Base-by-base conservation (phyloP, 1,140 invertebrate species). In the Physella acuta region DNA sequence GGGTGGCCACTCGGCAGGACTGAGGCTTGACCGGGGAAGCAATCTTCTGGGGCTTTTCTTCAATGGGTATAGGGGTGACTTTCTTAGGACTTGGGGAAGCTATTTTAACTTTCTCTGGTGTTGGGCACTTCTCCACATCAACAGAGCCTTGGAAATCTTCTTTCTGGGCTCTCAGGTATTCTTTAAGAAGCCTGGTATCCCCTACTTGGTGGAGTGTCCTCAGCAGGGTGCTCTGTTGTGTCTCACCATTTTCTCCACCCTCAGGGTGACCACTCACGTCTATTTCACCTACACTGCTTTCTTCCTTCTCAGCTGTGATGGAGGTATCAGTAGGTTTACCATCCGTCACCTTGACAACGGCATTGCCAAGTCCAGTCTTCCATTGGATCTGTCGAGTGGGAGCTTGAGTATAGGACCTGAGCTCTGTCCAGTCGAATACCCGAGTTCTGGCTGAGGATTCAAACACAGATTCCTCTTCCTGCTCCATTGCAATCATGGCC, bases 401-500 rank as follows among this genome's bases (percentile, higher is more conserved):
- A 31, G 5, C 33, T 4, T 30, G 55, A 2, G 53, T 11, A 3
- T 3, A 24, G 16, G 56, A 31, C 16, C 66, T 39, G 8, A 51
- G 34, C 37, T 68, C 66, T 24, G 30, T 68, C 66, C 66, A 68
- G 37, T 68, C 66, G 49, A 55, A 68, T 26, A 58, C 28, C 26
- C n/a, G 39, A 3, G 66, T 60, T 60, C 66, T 58, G 17, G 66
- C 66, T n/a, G 52, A 49, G 1, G 59, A 53, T 24, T 3, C 33
- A 2, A 33, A 26, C 1, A 37, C 34, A 8, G n/a, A 37, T 16
- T 68, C 66, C 20, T 65, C 63, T 37, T 68, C 66, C 28, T 68
- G 66, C 8, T 60, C 66, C 56, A 68, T 39, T 20, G 66, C 66
- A 1, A 68, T 68, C 66, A 68, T 68, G 17, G 66, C 66, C 30